Conservation (phyloP, 2,888 invertebrate species). For the Eupsilia transversa region DNA sequence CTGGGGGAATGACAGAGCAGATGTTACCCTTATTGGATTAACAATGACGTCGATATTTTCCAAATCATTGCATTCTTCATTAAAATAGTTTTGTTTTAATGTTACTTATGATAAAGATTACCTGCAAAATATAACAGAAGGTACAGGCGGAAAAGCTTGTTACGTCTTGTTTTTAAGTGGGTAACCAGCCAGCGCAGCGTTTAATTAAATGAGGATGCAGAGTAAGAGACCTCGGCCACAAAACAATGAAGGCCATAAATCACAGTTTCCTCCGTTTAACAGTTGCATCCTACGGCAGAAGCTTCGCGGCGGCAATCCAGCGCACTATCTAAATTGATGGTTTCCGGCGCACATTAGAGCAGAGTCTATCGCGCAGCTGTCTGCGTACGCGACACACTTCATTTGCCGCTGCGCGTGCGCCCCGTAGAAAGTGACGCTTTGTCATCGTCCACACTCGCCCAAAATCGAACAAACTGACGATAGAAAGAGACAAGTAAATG, state of each 20-base stretch:
- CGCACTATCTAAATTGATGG: slow-evolving; percentile 90
- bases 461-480: slow-evolving; percentile 82
- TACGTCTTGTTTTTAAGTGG: slow-evolving; percentile 61
- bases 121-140: not conserved
- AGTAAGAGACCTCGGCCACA: slow-evolving; percentile 81
- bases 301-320: slow-evolving; percentile 87
- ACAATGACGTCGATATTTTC: slow-evolving; percentile 51
- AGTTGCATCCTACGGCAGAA: slow-evolving; percentile 87
- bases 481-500: slow-evolving; percentile 71
- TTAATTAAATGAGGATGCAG: slow-evolving; percentile 80
- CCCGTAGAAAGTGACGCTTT: slow-evolving; percentile 88
- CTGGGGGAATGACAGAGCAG: slow-evolving; percentile 78
- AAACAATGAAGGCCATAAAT: slow-evolving; percentile 90
- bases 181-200: slow-evolving; percentile 69
- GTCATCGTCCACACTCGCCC: slow-evolving; percentile 82
- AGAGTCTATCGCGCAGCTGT: slow-evolving; percentile 87
- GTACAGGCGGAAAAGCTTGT: slow-evolving; percentile 7
- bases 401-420: slow-evolving; percentile 88
- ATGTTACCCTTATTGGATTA: slow-evolving; percentile 76
- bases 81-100: slow-evolving; percentile 42
- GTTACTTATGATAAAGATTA: slow-evolving; percentile 2
- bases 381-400: slow-evolving; percentile 89
- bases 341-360: slow-evolving; percentile 88
- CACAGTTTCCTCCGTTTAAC: slow-evolving; percentile 87
- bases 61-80: slow-evolving; percentile 64